Conservation (phyloP, 2,888 invertebrate genomes). For the Lithophane ornitopus region DNA sequence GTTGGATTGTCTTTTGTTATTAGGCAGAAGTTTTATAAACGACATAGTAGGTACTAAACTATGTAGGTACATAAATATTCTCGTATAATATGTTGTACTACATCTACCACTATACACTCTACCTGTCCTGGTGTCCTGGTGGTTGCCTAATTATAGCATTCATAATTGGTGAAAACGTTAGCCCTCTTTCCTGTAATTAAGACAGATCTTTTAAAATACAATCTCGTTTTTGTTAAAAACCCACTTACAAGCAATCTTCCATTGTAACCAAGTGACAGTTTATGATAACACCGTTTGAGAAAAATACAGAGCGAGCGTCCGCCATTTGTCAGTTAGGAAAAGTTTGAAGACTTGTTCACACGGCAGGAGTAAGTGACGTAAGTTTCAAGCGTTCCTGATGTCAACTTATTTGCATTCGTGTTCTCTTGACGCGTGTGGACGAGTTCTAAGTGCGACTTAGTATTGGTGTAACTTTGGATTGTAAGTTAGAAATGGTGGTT, state of each 20-base stretch:
- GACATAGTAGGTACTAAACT: background rate
- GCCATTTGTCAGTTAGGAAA: slow-evolving; percentile 48
- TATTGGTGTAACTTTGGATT: slow-evolving; percentile 17
- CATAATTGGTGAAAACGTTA: background rate
- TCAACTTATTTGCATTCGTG: slow-evolving; percentile 54
- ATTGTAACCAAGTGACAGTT: background rate
- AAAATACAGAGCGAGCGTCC: slow-evolving; percentile 27
- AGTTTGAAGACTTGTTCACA: slow-evolving; percentile 57
- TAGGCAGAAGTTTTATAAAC: background rate
- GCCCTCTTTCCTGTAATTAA: background rate
- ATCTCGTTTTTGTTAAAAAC: background rate
- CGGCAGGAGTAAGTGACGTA: slow-evolving; percentile 40
- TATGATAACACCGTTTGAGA: slow-evolving; percentile 11
- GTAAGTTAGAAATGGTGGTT: slow-evolving; percentile 6
- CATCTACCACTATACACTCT: background rate
- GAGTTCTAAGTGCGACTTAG: slow-evolving; percentile 36
- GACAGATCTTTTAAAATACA: background rate
- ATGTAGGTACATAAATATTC: background rate
- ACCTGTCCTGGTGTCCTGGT: background rate
- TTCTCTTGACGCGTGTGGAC: slow-evolving; percentile 31
- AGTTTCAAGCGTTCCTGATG: slow-evolving; percentile 52
- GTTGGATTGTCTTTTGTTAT: background rate
- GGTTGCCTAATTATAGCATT: background rate
- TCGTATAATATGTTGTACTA: background rate
- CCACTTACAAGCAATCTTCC: background rate